Evolutionary conservation across 2,888 invertebrate genomes (phyloP), one percentile per base, ranked within the genome.

Genomic region (Zaprionus lineosus): DNA sequence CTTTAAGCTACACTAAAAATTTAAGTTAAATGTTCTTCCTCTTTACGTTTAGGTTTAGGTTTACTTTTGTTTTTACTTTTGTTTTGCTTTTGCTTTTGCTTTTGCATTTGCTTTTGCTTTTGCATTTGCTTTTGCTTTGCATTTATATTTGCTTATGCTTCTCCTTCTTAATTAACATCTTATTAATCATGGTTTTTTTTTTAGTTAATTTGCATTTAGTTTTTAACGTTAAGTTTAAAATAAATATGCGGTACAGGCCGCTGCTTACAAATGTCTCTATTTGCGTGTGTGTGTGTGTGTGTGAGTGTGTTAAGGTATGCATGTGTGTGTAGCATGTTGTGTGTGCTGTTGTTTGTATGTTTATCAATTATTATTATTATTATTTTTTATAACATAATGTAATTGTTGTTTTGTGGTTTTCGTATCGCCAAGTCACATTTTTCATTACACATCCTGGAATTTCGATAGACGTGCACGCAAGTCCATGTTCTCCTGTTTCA

Each of bases 401-500:
- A 65, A 66, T 72, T 65, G 66, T 55, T 68, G 72, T 57, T 55
- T 65, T 47, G 41, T 62, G 44, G 52, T 58, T 67, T 37, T 52
- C 64, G 50, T 36, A 57, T 57, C 56, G 61, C 51, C 39, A 51
- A 50, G 72, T 60, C 72, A 65, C 64, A 64, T 65, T 55, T 57
- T 33, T 52, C 36, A 90, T 90, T 90, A 90, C 91, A 95, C 94
- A 91, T 95, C 95, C 92, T 95, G 94, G 91, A 94, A 95, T 92
- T 96, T 96, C 88, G 96, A 94, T 91, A 96, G 92, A 92, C 96
- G 95, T 91, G 96, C 96, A 90, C 96, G 94, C 90, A 96, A 92
- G 91, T 96, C 93, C 92, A 95, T 93, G 90, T 96, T 96, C 91
- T 96, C 96, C 91, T 96, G 96, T 92, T 96, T 96, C 91, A 96